Percentiles rank a stretch among this genome's conserved stretches.
phyloP scores from a whole-genome alignment of 2,113 vertebrate species.

The Dasyornis broadbenti region DNA sequence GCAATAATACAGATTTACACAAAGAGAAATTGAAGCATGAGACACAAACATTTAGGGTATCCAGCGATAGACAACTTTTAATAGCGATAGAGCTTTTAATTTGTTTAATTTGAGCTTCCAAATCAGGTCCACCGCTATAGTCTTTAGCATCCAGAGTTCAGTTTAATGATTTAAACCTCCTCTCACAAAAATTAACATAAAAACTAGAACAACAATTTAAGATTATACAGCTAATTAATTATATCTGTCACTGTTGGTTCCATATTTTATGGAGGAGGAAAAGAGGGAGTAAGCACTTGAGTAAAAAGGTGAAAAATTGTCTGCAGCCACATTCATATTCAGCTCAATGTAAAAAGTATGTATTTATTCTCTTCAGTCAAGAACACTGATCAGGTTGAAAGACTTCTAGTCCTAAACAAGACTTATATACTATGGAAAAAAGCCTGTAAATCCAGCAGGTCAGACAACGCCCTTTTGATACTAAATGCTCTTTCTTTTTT shows the following conservation, averaged over 20 bases:
- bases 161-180: conserved; percentile 37
- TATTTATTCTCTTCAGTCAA: background rate
- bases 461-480: background rate
- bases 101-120: background rate
- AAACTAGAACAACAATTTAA: background rate
- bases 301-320: conserved; percentile 45
- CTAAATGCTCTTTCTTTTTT: background rate
- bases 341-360: background rate
- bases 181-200: conserved; percentile 41
- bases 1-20: background rate
- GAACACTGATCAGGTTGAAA: background rate
- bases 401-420: background rate
- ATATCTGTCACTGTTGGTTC: conserved; percentile 1
- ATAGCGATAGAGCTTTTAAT: too few species aligned
- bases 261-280: conserved; percentile 26
- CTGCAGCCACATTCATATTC: background rate
- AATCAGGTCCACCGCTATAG: background rate
- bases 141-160: background rate
- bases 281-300: background rate
- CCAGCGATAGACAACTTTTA: background rate
- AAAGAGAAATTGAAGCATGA: background rate
- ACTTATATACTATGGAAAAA: background rate
- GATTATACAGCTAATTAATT: conserved; percentile 45
- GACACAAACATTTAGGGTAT: background rate
- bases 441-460: background rate